Percentiles rank a stretch among this genome's conserved stretches.
Evolutionary conservation across 2,113 vertebrate species (phyloP).

Genomic region (Neopipo cinnamomea): DNA sequence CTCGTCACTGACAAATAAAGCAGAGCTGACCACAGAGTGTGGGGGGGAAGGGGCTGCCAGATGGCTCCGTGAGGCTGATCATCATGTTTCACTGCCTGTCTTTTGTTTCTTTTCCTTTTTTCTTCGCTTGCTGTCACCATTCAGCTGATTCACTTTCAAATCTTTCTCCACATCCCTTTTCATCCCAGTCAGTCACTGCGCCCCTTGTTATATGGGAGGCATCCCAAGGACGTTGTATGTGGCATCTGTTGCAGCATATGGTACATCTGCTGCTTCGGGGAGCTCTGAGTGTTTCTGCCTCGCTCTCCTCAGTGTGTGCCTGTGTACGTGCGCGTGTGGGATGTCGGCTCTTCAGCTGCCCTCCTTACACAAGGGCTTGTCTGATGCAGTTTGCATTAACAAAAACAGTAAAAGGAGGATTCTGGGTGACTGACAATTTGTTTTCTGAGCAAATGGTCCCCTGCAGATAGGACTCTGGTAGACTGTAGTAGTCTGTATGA

Average conservation of each 20-base stretch:
- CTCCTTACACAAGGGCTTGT: background rate
- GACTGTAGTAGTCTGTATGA: background rate
- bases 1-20: background rate
- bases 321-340: accelerated
- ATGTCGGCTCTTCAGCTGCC: background rate
- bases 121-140: background rate
- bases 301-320: accelerated
- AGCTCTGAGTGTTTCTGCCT: background rate
- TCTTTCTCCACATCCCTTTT: background rate
- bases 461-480: background rate
- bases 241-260: conserved; percentile 61
- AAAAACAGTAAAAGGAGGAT: background rate
- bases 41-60: background rate
- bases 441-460: background rate
- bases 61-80: background rate
- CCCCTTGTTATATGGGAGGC: background rate
- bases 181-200: background rate
- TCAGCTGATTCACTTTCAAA: conserved; percentile 44
- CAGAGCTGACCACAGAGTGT: background rate
- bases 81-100: background rate
- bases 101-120: conserved; percentile 25
- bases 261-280: background rate
- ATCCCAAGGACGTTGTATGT: background rate
- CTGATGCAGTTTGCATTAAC: background rate
- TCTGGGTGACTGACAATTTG: background rate